phyloP scores from a whole-genome alignment of 2,888 invertebrate genomes.

The Rhynchonema sp. region DNA sequence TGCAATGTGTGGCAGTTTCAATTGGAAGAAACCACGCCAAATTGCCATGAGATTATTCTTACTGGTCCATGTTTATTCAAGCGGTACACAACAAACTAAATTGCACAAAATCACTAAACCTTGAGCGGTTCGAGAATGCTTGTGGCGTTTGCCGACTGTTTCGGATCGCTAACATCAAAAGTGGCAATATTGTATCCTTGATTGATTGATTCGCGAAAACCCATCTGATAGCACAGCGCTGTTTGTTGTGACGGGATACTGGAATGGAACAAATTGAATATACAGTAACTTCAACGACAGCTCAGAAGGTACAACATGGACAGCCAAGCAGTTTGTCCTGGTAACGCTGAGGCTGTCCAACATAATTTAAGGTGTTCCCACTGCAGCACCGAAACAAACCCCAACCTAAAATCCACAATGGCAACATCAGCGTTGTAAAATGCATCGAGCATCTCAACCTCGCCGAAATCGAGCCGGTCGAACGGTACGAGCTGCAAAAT shows the following conservation, averaged over 20 bases:
- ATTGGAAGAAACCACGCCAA: too few species aligned
- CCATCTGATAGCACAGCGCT: slow-evolving; percentile 81
- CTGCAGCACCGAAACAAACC: too few species aligned
- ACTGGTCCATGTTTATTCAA: not conserved
- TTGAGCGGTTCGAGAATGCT: slow-evolving; percentile 20
- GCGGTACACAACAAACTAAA: not conserved
- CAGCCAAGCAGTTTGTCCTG: too few species aligned
- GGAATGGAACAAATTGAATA: slow-evolving; percentile 85
- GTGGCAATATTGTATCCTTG: slow-evolving; percentile 23
- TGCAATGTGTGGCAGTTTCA: too few species aligned
- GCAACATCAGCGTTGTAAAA: slow-evolving; percentile 98
- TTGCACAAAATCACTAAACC: slow-evolving; percentile 9
- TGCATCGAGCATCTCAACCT: slow-evolving; percentile 73
- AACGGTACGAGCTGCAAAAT: slow-evolving; percentile 42
- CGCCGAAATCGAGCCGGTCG: slow-evolving; percentile 91
- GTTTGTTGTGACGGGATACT: slow-evolving; percentile 73
- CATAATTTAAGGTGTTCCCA: too few species aligned
- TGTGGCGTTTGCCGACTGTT: slow-evolving; percentile 10
- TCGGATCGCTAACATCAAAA: slow-evolving; percentile 10
- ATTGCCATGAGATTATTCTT: too few species aligned
- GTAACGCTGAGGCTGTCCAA: too few species aligned
- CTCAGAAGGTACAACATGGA: too few species aligned
- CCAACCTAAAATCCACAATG: slow-evolving; percentile 61
- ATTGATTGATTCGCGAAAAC: slow-evolving; percentile 67
- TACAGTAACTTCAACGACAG: too few species aligned